Base-by-base conservation (phyloP, 2,888 invertebrate species). In the Pseudanteris insignis region DNA sequence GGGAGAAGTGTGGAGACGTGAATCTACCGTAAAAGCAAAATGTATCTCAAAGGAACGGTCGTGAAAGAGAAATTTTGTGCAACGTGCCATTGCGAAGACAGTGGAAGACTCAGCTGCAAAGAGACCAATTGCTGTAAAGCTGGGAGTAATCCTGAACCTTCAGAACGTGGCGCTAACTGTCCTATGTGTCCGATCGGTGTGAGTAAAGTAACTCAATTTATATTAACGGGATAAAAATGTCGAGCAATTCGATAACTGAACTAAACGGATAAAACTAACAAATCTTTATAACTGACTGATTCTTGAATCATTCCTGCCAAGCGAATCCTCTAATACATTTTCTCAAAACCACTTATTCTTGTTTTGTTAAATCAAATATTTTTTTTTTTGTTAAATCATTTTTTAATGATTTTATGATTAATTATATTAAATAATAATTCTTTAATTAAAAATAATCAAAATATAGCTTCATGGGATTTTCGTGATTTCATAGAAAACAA, bases 1-100 rank as follows among this genome's bases (percentile, higher is more conserved):
- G 78, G 11, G 75, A 72, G 66, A 73, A 72, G 57, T n/a, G n/a
- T n/a, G n/a, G n/a, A n/a, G 12, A 68, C 67, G 36, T 78, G 78
- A 65, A 66, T 70, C 47, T 77, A 78, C 60, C 73, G 70, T 37
- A 58, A 64, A 12, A 78, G 78, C 64, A 51, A 65, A 18, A 76
- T 74, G 24, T 70, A 72, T 59, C 70, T 72, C 13, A 77, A 77
- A 62, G 77, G 77, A 43, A 59, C 73, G 11, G 68, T 66, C 30
- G 78, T 78, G 78, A 68, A 69, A 50, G 70, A 67, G 14, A 73
- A 77, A 53, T 67, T 70, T 33, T 78, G 78, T 62, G 71, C 71
- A 26, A 70, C 70, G 28, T 78, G 78, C 68, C 67, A 58, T 15
- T 78, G 78, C 66, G 75, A 77, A 34, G 12, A 65, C 32, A 69